Evolutionary conservation across 2,113 vertebrate species (phyloP).

Genomic region (Odocoileus hemionus): DNA sequence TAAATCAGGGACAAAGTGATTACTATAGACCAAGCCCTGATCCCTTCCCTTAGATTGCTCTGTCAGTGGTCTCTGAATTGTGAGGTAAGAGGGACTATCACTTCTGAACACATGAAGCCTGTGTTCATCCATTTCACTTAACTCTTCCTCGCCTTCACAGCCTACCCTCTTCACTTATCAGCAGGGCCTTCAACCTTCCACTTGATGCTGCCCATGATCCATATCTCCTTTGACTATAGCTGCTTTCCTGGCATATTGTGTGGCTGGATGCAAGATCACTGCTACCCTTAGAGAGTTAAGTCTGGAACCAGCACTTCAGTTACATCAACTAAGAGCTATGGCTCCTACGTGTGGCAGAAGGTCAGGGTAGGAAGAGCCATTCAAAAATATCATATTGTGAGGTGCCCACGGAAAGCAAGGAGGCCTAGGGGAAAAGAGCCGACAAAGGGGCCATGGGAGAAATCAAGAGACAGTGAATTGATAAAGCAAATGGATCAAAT

Average conservation of each 20-base stretch:
- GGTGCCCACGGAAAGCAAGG: neutral
- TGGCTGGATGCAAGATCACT: constrained; percentile 42
- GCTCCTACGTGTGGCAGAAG: neutral
- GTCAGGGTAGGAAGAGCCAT: neutral
- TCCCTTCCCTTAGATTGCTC: neutral
- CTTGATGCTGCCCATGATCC: neutral
- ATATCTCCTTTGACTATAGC: constrained; percentile 27
- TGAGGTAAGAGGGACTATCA: constrained; percentile 7
- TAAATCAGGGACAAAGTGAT: constrained; percentile 8
- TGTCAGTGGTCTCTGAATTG: neutral
- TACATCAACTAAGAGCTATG: constrained; percentile 28
- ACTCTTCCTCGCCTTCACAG: neutral
- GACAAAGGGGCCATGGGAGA: neutral
- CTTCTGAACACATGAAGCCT: neutral
- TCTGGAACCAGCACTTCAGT: constrained; percentile 1
- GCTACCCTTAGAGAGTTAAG: constrained; percentile 12
- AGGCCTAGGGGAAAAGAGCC: neutral
- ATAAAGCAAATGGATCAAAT: constrained; percentile 45
- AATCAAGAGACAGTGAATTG: neutral
- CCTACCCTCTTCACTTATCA: neutral
- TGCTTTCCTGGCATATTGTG: constrained; percentile 31
- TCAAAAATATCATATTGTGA: constrained; percentile 19
- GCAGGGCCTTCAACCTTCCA: neutral
- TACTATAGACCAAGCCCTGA: constrained; percentile 6
- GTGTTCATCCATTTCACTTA: constrained; percentile 23